Conservation (phyloP, 2,113 vertebrate species). For the Albula glossodonta region DNA sequence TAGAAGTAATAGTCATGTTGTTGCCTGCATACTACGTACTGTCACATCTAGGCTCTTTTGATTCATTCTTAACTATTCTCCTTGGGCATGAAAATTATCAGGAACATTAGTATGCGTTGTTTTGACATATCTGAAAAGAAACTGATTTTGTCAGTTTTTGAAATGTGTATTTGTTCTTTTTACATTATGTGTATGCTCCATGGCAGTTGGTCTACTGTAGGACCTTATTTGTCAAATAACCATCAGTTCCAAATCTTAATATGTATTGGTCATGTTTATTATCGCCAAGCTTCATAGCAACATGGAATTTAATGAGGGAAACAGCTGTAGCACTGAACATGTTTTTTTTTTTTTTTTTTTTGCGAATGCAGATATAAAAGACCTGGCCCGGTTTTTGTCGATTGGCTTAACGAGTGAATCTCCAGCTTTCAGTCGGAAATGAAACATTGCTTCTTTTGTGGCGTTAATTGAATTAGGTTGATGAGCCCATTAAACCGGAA, state of each 20-base stretch:
- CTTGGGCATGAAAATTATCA: neutral
- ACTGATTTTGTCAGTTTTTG: neutral
- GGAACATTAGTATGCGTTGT: neutral
- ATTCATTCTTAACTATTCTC: slow-evolving; percentile 25
- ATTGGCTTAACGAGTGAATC: neutral
- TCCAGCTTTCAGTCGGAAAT: slow-evolving; percentile 26
- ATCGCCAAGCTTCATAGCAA: neutral
- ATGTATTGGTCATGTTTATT: neutral
- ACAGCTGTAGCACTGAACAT: neutral
- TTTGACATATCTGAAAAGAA: neutral
- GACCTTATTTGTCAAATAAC: neutral
- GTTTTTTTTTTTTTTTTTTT: neutral
- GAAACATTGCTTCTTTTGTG: slow-evolving; percentile 13
- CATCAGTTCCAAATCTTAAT: neutral
- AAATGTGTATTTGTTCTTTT: neutral
- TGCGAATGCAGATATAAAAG: neutral
- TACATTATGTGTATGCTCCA: neutral
- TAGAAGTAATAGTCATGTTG: slow-evolving; percentile 32
- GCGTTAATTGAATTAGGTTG: slow-evolving; percentile 36
- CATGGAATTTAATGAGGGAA: neutral
- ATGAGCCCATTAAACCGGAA: slow-evolving; percentile 36
- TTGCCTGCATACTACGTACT: slow-evolving; percentile 34
- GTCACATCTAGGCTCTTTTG: slow-evolving; percentile 18
- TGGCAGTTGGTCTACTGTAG: neutral
- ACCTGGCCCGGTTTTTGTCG: neutral